phyloP scores from a whole-genome alignment of 2,797 vertebrate species.

The Peromyscus melanophrys region DNA sequence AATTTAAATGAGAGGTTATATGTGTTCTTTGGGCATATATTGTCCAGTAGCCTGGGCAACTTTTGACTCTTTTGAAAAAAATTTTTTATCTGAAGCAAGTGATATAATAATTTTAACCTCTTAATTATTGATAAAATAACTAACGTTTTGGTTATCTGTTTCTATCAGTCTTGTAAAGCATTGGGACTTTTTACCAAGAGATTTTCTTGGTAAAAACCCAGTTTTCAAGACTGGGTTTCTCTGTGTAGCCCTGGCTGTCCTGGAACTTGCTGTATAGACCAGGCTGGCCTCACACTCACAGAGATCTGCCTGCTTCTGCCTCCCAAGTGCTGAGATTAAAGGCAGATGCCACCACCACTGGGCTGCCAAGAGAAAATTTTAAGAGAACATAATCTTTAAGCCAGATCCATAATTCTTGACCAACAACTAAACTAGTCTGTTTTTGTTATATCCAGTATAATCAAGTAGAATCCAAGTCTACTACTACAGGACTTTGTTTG shows the following conservation, averaged over 20 bases:
- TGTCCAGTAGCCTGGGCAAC: slow-evolving; percentile 9
- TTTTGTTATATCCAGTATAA: not conserved
- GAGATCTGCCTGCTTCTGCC: not conserved
- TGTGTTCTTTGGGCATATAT: not conserved
- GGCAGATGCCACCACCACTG: no score
- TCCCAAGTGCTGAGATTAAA: not conserved
- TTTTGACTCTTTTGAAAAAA: slow-evolving; percentile 52
- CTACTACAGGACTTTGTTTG: not conserved
- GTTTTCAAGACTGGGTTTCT: not conserved
- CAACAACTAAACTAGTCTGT: slow-evolving; percentile 21
- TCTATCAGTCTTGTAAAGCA: not conserved
- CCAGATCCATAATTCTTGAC: not conserved
- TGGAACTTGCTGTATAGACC: not conserved
- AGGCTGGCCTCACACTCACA: not conserved
- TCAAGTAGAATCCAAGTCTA: not conserved
- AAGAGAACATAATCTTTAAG: not conserved
- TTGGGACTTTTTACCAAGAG: not conserved
- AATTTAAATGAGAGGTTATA: not conserved
- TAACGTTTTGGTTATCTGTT: slow-evolving; percentile 7
- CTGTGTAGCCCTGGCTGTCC: not conserved
- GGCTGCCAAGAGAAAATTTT: not conserved
- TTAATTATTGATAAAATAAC: slow-evolving; percentile 46
- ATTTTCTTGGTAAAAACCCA: not conserved
- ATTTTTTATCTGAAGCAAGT: slow-evolving; percentile 19
- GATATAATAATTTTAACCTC: slow-evolving; percentile 48